phyloP scores from a whole-genome alignment of 2,797 vertebrate genomes.

The Gymnopithys bicolor region DNA sequence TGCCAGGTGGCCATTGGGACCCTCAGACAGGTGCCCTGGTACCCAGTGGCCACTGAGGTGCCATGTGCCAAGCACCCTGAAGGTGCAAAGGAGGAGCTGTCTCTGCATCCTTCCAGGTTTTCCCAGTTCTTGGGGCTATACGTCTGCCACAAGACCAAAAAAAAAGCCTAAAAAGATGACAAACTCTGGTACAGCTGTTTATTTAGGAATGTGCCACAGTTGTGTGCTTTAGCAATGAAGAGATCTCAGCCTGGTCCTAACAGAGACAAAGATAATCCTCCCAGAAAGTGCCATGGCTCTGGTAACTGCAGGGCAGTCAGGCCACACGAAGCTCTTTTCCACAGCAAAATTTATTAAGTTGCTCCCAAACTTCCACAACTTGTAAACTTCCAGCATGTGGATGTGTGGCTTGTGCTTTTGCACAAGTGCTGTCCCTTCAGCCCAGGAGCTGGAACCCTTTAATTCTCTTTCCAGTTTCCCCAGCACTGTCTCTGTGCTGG shows the following conservation, averaged over 20 bases:
- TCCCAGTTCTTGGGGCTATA: background rate
- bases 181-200: background rate
- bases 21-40: too few species aligned
- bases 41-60: rapidly evolving
- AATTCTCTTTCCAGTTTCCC: background rate
- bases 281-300: rapidly evolving
- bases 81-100: background rate
- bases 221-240: background rate
- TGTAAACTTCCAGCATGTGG: rapidly evolving
- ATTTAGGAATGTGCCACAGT: background rate
- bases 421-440: rapidly evolving
- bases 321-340: background rate
- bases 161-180: background rate
- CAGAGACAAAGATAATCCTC: rapidly evolving
- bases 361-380: background rate
- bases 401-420: rapidly evolving
- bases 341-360: background rate
- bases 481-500: background rate
- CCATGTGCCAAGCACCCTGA: rapidly evolving
- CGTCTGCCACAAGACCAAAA: rapidly evolving
- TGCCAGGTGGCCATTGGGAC: rapidly evolving
- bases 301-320: rapidly evolving
- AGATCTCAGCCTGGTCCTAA: background rate
- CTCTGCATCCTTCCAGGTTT: rapidly evolving
- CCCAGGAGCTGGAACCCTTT: rapidly evolving